phyloP scores from a whole-genome alignment of 2,888 invertebrate species.

The Ornithoptera alexandrae region DNA sequence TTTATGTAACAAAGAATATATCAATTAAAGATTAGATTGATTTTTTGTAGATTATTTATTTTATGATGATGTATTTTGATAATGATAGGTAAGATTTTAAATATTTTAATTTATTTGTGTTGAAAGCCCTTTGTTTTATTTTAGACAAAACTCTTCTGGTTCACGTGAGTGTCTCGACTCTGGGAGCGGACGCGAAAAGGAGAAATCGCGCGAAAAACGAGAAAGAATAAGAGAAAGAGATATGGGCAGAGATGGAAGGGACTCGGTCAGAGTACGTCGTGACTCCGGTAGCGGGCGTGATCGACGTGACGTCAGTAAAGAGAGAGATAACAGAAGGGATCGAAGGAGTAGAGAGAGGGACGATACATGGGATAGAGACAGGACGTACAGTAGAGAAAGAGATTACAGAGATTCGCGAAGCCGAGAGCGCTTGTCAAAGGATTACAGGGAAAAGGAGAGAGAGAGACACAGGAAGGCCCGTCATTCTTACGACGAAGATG shows the following conservation, averaged over 20 bases:
- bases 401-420: conserved; percentile 66
- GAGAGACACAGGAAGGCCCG: conserved; percentile 80
- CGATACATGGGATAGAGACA: conserved; percentile 64
- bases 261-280: conserved; percentile 63
- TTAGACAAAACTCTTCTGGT: conserved; percentile 72
- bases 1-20: too few relatives aligned
- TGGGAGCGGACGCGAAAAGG: conserved; percentile 75
- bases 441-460: conserved; percentile 68
- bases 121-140: conserved; percentile 7
- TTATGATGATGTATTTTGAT: too few relatives aligned
- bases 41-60: too few relatives aligned
- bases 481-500: conserved; percentile 85
- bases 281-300: conserved; percentile 75
- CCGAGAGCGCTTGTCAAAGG: conserved; percentile 73
- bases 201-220: conserved; percentile 66
- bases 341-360: conserved; percentile 65
- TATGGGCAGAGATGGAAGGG: conserved; percentile 56
- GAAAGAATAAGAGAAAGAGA: conserved; percentile 65
- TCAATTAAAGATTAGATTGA: too few relatives aligned
- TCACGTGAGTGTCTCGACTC: conserved; percentile 74
- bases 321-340: conserved; percentile 54
- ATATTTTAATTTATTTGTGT: too few relatives aligned
- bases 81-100: too few relatives aligned
- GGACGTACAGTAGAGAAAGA: conserved; percentile 71
- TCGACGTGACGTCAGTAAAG: conserved; percentile 63